phyloP scores from a whole-genome alignment of 2,888 invertebrate genomes.

The Hypsopygia costalis region DNA sequence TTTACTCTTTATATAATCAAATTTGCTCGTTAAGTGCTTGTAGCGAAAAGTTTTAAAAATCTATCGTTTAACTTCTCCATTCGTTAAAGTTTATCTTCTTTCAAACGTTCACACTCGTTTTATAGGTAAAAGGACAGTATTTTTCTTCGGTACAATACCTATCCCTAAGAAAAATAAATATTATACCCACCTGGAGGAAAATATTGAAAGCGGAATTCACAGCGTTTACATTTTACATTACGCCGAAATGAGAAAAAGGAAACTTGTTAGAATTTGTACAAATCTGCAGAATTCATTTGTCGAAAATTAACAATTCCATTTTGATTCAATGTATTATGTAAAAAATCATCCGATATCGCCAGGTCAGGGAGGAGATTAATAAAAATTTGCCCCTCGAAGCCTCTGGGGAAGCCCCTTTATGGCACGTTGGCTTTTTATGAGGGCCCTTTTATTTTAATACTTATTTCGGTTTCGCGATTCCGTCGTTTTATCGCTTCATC shows the following conservation, averaged over 20 bases:
- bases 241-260: conserved; percentile 1
- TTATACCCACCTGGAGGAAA: too few relatives aligned
- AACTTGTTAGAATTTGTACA: conserved; percentile 10
- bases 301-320: conserved; percentile 53
- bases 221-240: conserved; percentile 1
- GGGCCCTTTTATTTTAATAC: conserved; percentile 68
- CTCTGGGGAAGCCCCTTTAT: conserved; percentile 64
- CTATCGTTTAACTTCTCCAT: too few relatives aligned
- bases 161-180: too few relatives aligned
- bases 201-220: background rate
- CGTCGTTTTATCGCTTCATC: conserved; percentile 55
- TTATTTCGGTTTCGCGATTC: conserved; percentile 64
- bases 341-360: conserved; percentile 47
- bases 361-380: conserved; percentile 64
- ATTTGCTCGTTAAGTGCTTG: too few relatives aligned
- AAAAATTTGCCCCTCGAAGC: conserved; percentile 64
- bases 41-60: too few relatives aligned
- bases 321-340: conserved; percentile 49
- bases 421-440: conserved; percentile 69
- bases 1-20: too few relatives aligned
- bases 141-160: too few relatives aligned
- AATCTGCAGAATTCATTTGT: conserved; percentile 22
- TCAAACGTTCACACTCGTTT: too few relatives aligned
- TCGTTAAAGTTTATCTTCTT: too few relatives aligned
- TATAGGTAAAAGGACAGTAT: too few relatives aligned